Evolutionary conservation across 2,888 invertebrate species (phyloP).

Genomic region (Cryptocephalus moraei): DNA sequence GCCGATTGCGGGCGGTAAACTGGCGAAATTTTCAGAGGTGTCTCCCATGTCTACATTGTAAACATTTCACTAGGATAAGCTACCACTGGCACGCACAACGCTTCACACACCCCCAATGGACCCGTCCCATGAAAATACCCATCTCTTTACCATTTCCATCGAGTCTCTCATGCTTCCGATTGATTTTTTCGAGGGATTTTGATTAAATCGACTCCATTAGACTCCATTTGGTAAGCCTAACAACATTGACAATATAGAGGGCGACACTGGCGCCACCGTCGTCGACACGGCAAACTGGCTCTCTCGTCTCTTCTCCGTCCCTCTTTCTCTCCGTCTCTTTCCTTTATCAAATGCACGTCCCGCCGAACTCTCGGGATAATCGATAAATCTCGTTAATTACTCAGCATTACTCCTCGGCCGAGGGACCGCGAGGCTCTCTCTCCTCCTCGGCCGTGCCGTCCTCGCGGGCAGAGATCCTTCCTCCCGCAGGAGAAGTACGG

Average conservation of each 20-base stretch:
- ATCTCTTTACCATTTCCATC: conserved; percentile 40
- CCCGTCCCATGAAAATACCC: conserved; percentile 25
- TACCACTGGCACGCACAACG: conserved; percentile 31
- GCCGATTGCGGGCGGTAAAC: conserved; percentile 21
- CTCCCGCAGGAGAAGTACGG: no score
- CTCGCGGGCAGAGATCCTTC: no score
- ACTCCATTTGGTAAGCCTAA: conserved; percentile 51
- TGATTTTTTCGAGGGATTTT: conserved; percentile 51
- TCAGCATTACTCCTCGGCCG: no score
- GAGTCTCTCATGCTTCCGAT: conserved; percentile 37
- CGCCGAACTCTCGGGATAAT: no score
- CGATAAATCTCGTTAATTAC: no score
- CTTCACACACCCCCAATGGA: conserved; percentile 27
- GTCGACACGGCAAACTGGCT: conserved; percentile 36
- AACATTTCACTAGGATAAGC: conserved; percentile 36
- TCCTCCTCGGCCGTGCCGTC: no score
- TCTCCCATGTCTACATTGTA: conserved; percentile 43
- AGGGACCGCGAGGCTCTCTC: no score
- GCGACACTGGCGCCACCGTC: conserved; percentile 50
- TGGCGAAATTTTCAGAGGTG: conserved; percentile 37
- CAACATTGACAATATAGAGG: conserved; percentile 76
- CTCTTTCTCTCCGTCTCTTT: no score
- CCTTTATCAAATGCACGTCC: no score
- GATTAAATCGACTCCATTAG: conserved; percentile 55
- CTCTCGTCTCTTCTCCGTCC: no score